Evolutionary conservation across 2,888 invertebrate species (phyloP), one percentile per base, ranked within the genome.

Genomic region (Eupithecia tripunctaria): DNA sequence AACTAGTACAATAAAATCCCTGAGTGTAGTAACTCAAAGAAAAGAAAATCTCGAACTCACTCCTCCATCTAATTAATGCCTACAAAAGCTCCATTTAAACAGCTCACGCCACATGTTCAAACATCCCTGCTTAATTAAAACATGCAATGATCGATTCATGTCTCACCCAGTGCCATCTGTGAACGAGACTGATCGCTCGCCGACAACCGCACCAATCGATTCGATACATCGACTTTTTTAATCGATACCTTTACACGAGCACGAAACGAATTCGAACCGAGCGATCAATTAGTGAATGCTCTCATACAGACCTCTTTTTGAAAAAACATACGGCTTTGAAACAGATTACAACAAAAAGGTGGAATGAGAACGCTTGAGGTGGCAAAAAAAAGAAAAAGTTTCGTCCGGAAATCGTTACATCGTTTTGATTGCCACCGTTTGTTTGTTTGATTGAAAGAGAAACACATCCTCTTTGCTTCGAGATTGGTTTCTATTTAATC

Each of bases 221-320:
- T 90, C 87, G 90, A 88, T 84, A 85, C 91, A 89, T 92, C 90
- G 85, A 85, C 82, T 87, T 89, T 86, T 79, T 79, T 79, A 79
- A 78, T 80, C 81, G 82, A 82, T 85, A 84, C 82, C 79, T 80
- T 83, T 82, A 82, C 82, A 86, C 85, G 86, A 85, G 84, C 82
- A 83, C 86, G 86, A 83, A 84, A 82, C 89, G 86, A 89, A 90
- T 89, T 78, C 83, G 81, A 82, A 85, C 83, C 87, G 86, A 84
- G 83, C 86, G 86, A 88, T 91, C 92, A 92, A 93, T 93, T 92
- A 93, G 92, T 90, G 86, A 91, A 88, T 87, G 88, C 89, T 91
- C 90, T 90, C 88, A 89, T 89, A 89, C 83, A 75, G 70, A 84
- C 82, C 82, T 87, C 86, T 87, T 89, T 89, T 86, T 85, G 84